Evolutionary conservation across 2,797 vertebrate species (phyloP).

Genomic region (Sebastes steindachneri): DNA sequence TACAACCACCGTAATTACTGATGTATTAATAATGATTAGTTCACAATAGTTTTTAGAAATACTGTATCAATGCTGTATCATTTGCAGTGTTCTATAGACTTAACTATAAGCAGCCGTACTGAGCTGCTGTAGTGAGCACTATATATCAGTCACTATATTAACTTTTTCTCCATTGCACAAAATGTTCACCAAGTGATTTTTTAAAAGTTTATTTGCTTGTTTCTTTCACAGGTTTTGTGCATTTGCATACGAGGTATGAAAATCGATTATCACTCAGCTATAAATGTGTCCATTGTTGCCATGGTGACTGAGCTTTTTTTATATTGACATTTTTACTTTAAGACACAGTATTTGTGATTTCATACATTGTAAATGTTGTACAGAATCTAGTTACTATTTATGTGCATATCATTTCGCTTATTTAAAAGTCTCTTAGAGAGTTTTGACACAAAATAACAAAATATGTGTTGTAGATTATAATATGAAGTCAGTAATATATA

Average conservation of each 20-base stretch:
- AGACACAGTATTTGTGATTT: slow-evolving; percentile 46
- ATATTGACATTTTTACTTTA: slow-evolving; percentile 41
- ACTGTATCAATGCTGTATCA: background rate
- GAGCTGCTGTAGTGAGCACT: slow-evolving; percentile 39
- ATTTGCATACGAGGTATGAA: slow-evolving; percentile 31
- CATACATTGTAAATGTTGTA: slow-evolving; percentile 81
- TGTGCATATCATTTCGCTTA: slow-evolving; percentile 79
- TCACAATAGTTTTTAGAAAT: background rate
- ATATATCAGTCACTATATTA: background rate
- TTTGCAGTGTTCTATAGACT: background rate
- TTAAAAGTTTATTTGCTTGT: slow-evolving; percentile 31
- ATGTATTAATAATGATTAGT: background rate
- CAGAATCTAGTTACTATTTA: slow-evolving; percentile 79
- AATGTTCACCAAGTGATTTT: slow-evolving; percentile 30
- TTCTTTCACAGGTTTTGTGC: slow-evolving; percentile 33
- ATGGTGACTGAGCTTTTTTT: slow-evolving; percentile 26
- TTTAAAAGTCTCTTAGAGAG: slow-evolving; percentile 71
- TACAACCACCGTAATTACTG: background rate
- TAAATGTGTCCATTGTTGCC: slow-evolving; percentile 31
- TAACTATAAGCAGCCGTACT: background rate
- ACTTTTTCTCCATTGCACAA: slow-evolving; percentile 75
- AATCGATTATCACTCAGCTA: background rate
- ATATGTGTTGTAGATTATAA: slow-evolving; percentile 60
- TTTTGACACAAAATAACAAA: slow-evolving; percentile 57
- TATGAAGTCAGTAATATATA: slow-evolving; percentile 55